These are phyloP conservation scores for Elmis aenea DNA, from an alignment of 2,888 invertebrate species.

Conservation along the genomic window DNA sequence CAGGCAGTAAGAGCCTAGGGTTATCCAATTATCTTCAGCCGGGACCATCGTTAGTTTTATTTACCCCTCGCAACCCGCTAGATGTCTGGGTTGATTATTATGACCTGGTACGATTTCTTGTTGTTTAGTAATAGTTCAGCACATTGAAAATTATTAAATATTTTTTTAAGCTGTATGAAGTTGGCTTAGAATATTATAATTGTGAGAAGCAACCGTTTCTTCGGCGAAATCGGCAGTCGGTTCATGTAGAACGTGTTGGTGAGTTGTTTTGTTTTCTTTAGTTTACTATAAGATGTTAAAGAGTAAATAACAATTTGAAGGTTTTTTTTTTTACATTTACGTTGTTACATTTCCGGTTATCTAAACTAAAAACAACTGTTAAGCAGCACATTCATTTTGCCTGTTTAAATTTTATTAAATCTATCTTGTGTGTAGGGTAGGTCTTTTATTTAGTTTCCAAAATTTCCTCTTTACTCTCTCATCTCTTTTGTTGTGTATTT, in stretches of 20 bases:
- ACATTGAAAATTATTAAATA: slow-evolving; percentile 7
- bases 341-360: too few relatives aligned
- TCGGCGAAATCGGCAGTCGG: slow-evolving; percentile 4
- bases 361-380: too few relatives aligned
- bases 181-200: slow-evolving; percentile 68
- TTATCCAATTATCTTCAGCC: slow-evolving; percentile 63
- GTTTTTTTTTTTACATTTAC: too few relatives aligned
- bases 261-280: too few relatives aligned
- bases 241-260: slow-evolving; percentile 27
- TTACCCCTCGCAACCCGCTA: slow-evolving; percentile 73
- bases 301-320: too few relatives aligned
- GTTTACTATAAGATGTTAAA: too few relatives aligned
- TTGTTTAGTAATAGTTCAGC: slow-evolving; percentile 1
- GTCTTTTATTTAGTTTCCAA: too few relatives aligned
- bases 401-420: too few relatives aligned
- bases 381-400: too few relatives aligned
- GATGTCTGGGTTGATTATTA: slow-evolving; percentile 61
- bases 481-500: too few relatives aligned
- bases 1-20: slow-evolving; percentile 59
- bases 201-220: slow-evolving; percentile 44
- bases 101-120: slow-evolving; percentile 56
- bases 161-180: slow-evolving; percentile 60
- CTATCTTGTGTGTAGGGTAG: too few relatives aligned
- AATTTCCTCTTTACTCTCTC: too few relatives aligned
- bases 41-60: slow-evolving; percentile 70